Percentiles rank a stretch among this genome's conserved stretches.
phyloP scores from a whole-genome alignment of 2,888 invertebrate species.

The Campaea margaritaria region DNA sequence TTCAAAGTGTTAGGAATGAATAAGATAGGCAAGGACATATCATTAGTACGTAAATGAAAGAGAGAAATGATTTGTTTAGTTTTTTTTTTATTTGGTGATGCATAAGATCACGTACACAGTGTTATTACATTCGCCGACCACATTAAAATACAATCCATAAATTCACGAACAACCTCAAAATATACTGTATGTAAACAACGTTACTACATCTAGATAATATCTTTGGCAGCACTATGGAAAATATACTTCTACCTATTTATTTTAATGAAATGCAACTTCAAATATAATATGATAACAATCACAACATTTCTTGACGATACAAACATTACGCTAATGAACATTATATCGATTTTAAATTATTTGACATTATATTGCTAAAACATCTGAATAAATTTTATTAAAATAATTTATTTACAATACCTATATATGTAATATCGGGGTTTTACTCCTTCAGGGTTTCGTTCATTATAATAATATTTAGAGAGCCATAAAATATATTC shows the following conservation, averaged over 20 bases:
- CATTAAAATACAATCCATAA: slow-evolving; percentile 79
- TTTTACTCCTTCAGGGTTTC: slow-evolving; percentile 79
- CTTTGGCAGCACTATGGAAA: slow-evolving; percentile 86
- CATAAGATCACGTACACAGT: slow-evolving; percentile 77
- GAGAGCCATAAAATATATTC: slow-evolving; percentile 62
- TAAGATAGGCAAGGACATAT: not conserved
- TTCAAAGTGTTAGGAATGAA: not conserved
- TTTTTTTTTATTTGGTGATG: slow-evolving; percentile 72
- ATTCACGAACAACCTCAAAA: slow-evolving; percentile 81
- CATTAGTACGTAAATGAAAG: slow-evolving; percentile 18
- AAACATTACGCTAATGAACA: slow-evolving; percentile 69
- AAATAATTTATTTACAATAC: slow-evolving; percentile 71
- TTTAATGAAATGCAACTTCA: slow-evolving; percentile 83
- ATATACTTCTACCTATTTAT: slow-evolving; percentile 82
- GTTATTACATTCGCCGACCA: slow-evolving; percentile 73
- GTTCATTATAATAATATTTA: slow-evolving; percentile 63
- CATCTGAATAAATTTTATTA: slow-evolving; percentile 63
- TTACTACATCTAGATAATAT: slow-evolving; percentile 81
- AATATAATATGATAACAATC: slow-evolving; percentile 76
- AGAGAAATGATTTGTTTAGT: slow-evolving; percentile 14
- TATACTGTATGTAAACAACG: slow-evolving; percentile 79
- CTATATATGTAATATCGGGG: slow-evolving; percentile 70
- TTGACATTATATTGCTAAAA: slow-evolving; percentile 60
- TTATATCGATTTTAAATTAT: slow-evolving; percentile 65
- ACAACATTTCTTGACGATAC: slow-evolving; percentile 82